Base-by-base conservation (phyloP, 2,888 invertebrate species). In the Cephus rjabovi region DNA sequence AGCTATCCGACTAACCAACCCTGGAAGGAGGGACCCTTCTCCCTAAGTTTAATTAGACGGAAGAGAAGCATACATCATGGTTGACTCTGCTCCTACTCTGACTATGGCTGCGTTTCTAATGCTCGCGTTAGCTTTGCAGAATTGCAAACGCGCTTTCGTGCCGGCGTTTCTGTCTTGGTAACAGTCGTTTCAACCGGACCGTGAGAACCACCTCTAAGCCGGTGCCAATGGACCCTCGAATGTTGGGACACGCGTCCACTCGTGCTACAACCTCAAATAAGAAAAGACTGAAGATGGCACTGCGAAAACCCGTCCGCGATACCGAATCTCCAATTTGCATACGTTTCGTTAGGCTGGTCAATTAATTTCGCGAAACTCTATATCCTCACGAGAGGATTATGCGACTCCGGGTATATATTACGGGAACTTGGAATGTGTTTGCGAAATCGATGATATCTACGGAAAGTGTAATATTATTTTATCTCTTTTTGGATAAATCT, bases 41-140 rank as follows among this genome's bases (percentile, higher is more conserved):
- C 83, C 83, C 87, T 78, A 86, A 89, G 86, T 88, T 89, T 89
- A 89, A 89, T 89, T 89, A 89, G 88, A 88, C 87, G 85, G 88
- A 89, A 87, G 87, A 86, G 85, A 79, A 82, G 84, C 86, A 87
- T 87, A 86, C 85, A 87, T 88, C 87, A 86, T 85, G 85, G 85
- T 81, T 83, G 87, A 86, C 85, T 85, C 83, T 81, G 81, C 85
- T 84, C 74, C 74, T 31, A 77, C 30, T 81, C 82, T 83, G 40
- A 9, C 23, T 23, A 56, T 23, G 40, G 40, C 40, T 56, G 23
- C 40, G 40, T 15, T 84, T 83, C 83, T 75, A 40, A 33, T 40
- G 79, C 81, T 83, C 15, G 33, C 75, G 74, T 75, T 77, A 81
- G 80, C 86, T 86, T 83, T 85, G 84, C 85, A 85, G 85, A 84